These are phyloP conservation scores for Semotilus atromaculatus DNA, from an alignment of 2,797 vertebrate genomes.

Conservation along the genomic window DNA sequence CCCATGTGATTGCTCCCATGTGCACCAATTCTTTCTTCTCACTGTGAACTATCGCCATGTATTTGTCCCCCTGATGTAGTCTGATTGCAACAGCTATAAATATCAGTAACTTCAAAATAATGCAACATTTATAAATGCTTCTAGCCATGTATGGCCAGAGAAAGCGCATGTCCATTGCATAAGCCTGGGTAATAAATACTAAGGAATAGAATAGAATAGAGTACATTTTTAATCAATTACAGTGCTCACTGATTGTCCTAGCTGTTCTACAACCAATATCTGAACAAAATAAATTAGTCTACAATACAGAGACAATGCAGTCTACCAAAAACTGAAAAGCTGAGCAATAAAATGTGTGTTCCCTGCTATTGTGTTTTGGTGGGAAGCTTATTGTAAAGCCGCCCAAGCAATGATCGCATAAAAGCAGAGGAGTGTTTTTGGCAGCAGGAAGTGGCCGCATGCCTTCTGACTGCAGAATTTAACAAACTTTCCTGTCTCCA, in stretches of 20 bases:
- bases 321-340: not conserved
- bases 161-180: no score
- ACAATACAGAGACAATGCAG: not conserved
- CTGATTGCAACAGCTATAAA: not conserved
- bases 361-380: not conserved
- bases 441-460: conserved; percentile 12
- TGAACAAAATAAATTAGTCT: conserved; percentile 14
- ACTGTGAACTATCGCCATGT: no score
- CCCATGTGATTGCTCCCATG: conserved; percentile 4
- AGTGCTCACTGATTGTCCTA: not conserved
- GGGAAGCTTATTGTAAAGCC: conserved; percentile 5
- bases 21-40: not conserved
- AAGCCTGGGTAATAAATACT: not conserved
- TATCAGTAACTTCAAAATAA: not conserved
- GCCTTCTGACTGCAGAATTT: conserved; percentile 31
- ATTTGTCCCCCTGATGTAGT: not conserved
- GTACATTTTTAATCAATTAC: not conserved
- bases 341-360: not conserved
- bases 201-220: no score
- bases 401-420: conserved; percentile 3
- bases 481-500: conserved; percentile 35
- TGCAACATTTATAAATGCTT: not conserved
- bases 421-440: conserved; percentile 36
- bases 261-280: not conserved
- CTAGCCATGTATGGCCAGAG: not conserved